Base-by-base conservation (phyloP, 2,797 vertebrate genomes). In the Selene dorsalis region DNA sequence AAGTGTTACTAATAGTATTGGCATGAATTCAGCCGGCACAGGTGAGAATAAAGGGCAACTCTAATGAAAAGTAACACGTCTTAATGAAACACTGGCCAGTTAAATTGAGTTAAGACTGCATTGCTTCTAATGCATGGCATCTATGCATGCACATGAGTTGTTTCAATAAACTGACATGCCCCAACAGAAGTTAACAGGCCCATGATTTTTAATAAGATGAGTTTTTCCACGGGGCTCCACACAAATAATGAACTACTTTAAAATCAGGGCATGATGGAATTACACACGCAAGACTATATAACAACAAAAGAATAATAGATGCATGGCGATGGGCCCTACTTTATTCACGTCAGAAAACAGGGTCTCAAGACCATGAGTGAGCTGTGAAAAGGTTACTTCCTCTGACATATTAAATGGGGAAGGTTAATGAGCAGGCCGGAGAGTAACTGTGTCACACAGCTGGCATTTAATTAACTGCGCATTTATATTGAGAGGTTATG, bases 351-450 rank as follows among this genome's bases (percentile, higher is more conserved):
- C 72, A 79, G 84, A 86, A 88, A 90, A 88, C 76, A 81, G 82
- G 68, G 66, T 80, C 86, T 87, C 57, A 48, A 72, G 72, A 81
- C 76, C 43, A 35, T 70, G 88, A 90, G 80, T 84, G 80, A 91
- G 81, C 55, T 64, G 81, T 84, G 91, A 87, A 94, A 94, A 94
- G 93, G 93, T 93, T 91, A 92, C 80, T 77, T 77, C 81, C 80
- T 75, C 85, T 87, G 90, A 91, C 85, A 88, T 90, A 90, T 87
- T 82, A 90, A 89, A 88, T 69, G 45, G 48, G 79, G 88, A 86
- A 93, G 92, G 93, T 94, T 94, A 94, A 94, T 93, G 89, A 93
- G 89, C 53, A 84, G 82, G 68, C 84, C 75, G 77, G 78, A 82
- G 79, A 82, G 73, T 83, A 70, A 78, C 78, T 77, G 68, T 53